These are phyloP conservation scores for Perodicticus potto DNA, from an alignment of 2,797 vertebrate genomes.

Conservation along the genomic window DNA sequence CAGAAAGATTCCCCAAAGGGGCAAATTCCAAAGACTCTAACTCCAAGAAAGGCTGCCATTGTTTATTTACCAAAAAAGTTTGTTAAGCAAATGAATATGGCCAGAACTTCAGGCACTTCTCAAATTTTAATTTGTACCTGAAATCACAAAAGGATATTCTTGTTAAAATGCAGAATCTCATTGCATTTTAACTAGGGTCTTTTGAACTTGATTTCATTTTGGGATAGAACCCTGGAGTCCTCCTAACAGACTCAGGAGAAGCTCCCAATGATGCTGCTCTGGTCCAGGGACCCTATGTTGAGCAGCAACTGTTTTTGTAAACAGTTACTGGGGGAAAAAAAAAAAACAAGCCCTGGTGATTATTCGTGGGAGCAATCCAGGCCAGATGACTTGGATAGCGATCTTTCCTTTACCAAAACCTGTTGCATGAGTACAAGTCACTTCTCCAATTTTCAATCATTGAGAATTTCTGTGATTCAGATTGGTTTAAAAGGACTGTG, in stretches of 20 bases:
- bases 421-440: not conserved
- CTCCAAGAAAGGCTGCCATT: slow-evolving; percentile 59
- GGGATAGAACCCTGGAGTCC: not conserved
- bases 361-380: not conserved
- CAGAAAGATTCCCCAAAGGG: slow-evolving; percentile 59
- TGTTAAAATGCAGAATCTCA: slow-evolving; percentile 43
- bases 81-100: slow-evolving; percentile 58
- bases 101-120: slow-evolving; percentile 64
- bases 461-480: slow-evolving; percentile 42
- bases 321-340: not conserved
- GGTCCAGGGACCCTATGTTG: not conserved
- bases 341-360: not conserved
- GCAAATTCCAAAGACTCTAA: slow-evolving; percentile 67
- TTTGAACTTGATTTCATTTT: not conserved
- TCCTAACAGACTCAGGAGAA: not conserved
- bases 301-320: slow-evolving; percentile 20
- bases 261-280: not conserved
- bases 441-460: slow-evolving; percentile 35
- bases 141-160: slow-evolving; percentile 16
- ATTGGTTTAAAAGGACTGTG: slow-evolving; percentile 26
- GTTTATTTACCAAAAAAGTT: slow-evolving; percentile 63
- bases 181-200: slow-evolving; percentile 10
- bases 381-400: not conserved
- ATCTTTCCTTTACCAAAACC: not conserved
- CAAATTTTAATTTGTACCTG: not conserved